Percentiles rank a stretch among this genome's conserved stretches.
These are phyloP conservation scores for Promerops cafer DNA, from an alignment of 2,113 vertebrate species.

Conservation along the genomic window DNA sequence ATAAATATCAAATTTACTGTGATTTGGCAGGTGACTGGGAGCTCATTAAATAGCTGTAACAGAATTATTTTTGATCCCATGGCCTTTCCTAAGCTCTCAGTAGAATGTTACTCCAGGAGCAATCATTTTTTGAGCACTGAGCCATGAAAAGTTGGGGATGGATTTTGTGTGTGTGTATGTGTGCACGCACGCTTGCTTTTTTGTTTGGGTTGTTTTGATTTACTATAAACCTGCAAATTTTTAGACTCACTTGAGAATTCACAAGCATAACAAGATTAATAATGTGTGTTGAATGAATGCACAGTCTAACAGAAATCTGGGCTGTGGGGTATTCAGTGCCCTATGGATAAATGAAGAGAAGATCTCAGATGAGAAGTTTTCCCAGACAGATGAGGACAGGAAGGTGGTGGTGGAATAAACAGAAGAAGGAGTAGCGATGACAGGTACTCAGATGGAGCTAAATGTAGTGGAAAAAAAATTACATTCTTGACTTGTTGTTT, in stretches of 20 bases:
- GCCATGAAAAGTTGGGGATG: neutral
- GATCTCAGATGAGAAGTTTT: neutral
- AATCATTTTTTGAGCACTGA: neutral
- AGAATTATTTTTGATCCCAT: neutral
- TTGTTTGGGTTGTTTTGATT: neutral
- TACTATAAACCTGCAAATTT: neutral
- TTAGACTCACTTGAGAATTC: neutral
- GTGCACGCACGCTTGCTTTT: neutral
- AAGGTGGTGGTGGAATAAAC: neutral
- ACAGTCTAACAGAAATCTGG: neutral
- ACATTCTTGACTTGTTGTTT: neutral
- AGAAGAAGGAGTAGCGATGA: neutral
- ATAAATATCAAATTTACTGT: neutral
- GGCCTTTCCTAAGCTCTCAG: neutral
- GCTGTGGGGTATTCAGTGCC: neutral
- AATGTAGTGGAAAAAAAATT: neutral
- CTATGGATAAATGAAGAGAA: neutral
- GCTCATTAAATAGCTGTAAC: neutral
- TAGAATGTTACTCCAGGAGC: neutral
- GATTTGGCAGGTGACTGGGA: neutral
- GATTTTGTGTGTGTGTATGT: neutral
- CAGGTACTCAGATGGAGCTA: neutral
- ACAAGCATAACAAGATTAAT: neutral
- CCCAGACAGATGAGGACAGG: neutral
- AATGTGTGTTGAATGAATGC: neutral